These are phyloP conservation scores for Zeus faber DNA, from an alignment of 2,113 vertebrate species.

Conservation along the genomic window DNA sequence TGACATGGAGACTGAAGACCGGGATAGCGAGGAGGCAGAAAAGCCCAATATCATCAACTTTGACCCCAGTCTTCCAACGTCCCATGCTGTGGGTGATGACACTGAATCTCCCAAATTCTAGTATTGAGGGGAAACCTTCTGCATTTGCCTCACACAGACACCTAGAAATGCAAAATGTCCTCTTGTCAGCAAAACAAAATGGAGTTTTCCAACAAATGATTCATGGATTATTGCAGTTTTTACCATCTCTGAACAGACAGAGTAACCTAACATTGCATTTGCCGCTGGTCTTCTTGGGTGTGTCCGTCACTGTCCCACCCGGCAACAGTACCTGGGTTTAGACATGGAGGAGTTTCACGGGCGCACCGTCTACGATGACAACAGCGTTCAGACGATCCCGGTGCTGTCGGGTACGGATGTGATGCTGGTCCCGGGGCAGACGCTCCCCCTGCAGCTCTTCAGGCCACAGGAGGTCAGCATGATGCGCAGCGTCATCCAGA, in stretches of 20 bases:
- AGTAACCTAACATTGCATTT: neutral
- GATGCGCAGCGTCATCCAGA: slow-evolving; percentile 92
- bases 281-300: neutral
- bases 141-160: neutral
- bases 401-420: slow-evolving; percentile 88
- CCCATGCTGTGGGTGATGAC: slow-evolving; percentile 82
- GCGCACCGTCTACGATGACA: slow-evolving; percentile 90
- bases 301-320: slow-evolving; percentile 1
- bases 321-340: slow-evolving; percentile 86
- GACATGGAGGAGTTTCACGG: slow-evolving; percentile 99
- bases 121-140: neutral
- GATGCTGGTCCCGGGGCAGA: slow-evolving; percentile 95
- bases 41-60: slow-evolving; percentile 91
- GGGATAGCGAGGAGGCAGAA: slow-evolving; percentile 81
- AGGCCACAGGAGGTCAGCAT: slow-evolving; percentile 96
- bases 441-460: slow-evolving; percentile 92
- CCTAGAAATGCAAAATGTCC: no score
- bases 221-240: no score
- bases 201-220: neutral
- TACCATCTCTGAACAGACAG: neutral
- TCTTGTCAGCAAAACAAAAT: neutral
- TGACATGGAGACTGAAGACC: slow-evolving; percentile 93
- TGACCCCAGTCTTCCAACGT: slow-evolving; percentile 94
- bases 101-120: neutral
- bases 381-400: slow-evolving; percentile 91